Evolutionary conservation across 2,113 vertebrate genomes (phyloP), one percentile per base, ranked within the genome.

Genomic region (Proterorhinus semilunaris): DNA sequence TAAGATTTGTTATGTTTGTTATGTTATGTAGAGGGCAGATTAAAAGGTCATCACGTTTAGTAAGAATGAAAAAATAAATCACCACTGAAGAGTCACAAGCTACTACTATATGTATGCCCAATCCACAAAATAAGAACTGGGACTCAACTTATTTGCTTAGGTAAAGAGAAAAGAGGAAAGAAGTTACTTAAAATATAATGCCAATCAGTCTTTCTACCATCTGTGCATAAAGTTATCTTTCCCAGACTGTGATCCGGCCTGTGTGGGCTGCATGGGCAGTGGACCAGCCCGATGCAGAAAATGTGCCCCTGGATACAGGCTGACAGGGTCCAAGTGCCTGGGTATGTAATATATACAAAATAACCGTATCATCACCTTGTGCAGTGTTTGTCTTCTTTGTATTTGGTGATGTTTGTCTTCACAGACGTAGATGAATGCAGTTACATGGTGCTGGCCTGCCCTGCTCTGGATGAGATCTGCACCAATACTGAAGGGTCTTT

Each of bases 211-310:
- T 10, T n/a, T 53, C 0, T 57, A 36, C 48, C 48, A 1, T 66
- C 10, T 61, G 17, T 76, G 16, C 55, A 47, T 62, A 66, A 43
- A 15, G 44, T 66, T 5, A 61, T 71, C 53, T 50, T 83, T 27
- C 53, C 17, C 87, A 99, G 97, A 91, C 50, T 99, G 97, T 76
- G 94, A 96, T 79, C 90, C 84, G 0, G 94, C 96, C 58, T 99
- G 97, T 82, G 91, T 93, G 0, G 95, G 96, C 67, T 99, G 97
- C 85, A 96, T 98, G 95, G 96, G 96, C 0, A 90, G 94, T 0
- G 97, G 97, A 66, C 91, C 95, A 0, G 93, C 94, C 64, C 95
- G 95, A 74, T 99, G 97, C 89, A 95, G 93, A 86, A 97, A 94
- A 71, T 99, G 97, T 86, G 94, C 95, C 71, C 82, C 90, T 47